Evolutionary conservation across 1,140 invertebrate genomes (phyloP).

Genomic region (Wasmannia auropunctata): DNA sequence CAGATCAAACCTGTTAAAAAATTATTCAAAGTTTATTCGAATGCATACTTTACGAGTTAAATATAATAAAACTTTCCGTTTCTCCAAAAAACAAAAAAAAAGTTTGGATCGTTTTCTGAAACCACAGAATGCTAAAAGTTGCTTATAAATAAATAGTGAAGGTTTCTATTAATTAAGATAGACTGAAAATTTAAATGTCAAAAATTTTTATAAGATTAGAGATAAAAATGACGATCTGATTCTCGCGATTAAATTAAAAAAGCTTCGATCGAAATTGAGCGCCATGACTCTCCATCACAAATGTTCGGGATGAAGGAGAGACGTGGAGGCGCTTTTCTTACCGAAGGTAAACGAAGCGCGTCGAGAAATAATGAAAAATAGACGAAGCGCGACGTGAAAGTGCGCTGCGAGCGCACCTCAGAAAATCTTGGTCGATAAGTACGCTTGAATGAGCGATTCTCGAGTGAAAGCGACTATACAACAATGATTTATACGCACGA

Average conservation of each 20-base stretch:
- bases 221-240: neutral
- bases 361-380: constrained; percentile 60
- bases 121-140: neutral
- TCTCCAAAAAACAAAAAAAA: too few relatives aligned
- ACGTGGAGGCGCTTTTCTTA: constrained; percentile 44
- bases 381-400: constrained; percentile 68
- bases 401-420: constrained; percentile 54
- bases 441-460: constrained; percentile 65
- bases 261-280: constrained; percentile 6
- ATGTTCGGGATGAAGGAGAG: constrained; percentile 8
- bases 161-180: neutral
- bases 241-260: constrained; percentile 9
- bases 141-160: neutral
- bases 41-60: neutral
- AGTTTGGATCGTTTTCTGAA: neutral
- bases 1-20: neutral
- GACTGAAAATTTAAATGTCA: neutral
- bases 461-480: constrained; percentile 69
- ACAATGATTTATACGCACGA: constrained; percentile 49
- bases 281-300: neutral
- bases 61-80: neutral
- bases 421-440: constrained; percentile 70
- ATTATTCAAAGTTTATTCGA: neutral
- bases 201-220: neutral
- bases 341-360: constrained; percentile 66